Evolutionary conservation across 2,113 vertebrate species (phyloP).

Genomic region (Erythrocercus mccallii): DNA sequence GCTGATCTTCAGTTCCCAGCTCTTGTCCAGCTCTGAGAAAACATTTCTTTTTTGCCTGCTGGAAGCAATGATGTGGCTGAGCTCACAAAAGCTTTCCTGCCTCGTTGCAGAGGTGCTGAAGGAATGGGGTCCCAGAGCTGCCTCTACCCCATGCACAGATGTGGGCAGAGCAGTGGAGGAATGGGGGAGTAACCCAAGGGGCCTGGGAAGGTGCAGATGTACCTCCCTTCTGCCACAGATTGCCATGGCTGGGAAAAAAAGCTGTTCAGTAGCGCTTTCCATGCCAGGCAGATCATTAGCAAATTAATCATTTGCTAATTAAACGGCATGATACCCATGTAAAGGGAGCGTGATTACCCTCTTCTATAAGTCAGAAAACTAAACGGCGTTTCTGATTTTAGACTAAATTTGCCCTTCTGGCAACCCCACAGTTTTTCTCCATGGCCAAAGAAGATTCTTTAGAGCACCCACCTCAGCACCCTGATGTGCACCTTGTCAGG

Average conservation of each 20-base stretch:
- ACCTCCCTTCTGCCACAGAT: slow-evolving; percentile 40
- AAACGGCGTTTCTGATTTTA: background rate
- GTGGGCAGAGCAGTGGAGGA: background rate
- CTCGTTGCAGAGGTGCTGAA: background rate
- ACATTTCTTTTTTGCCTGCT: background rate
- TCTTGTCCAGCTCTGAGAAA: background rate
- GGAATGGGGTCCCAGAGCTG: background rate
- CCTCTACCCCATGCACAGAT: background rate
- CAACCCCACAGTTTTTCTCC: background rate
- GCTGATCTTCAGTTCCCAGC: background rate
- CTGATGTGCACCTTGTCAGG: rapidly evolving
- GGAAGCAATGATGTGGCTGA: background rate
- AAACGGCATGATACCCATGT: slow-evolving; percentile 52
- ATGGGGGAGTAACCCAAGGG: background rate
- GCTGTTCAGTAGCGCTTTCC: slow-evolving; percentile 31
- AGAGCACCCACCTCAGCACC: background rate
- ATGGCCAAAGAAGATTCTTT: background rate
- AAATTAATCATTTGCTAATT: slow-evolving; percentile 67
- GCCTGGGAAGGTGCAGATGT: slow-evolving; percentile 31
- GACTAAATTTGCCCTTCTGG: background rate
- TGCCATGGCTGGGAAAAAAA: slow-evolving; percentile 26
- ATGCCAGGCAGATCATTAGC: slow-evolving; percentile 66
- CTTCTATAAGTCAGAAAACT: slow-evolving; percentile 7
- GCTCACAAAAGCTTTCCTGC: background rate
- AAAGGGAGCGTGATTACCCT: slow-evolving; percentile 51